Conservation (phyloP, 2,113 vertebrate genomes). For the Rattus rattus region DNA sequence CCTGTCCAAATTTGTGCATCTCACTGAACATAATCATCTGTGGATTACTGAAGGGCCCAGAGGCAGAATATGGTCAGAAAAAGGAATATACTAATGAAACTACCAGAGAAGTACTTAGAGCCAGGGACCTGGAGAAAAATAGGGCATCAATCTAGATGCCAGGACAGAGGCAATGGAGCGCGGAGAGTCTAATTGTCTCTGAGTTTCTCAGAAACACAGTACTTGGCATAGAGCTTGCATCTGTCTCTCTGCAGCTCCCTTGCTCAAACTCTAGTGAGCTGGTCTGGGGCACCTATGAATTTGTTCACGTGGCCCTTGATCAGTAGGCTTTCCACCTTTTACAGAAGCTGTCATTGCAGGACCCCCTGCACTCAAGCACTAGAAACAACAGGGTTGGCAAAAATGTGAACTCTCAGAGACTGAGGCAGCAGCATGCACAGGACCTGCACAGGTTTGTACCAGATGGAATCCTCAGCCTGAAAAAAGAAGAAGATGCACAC, state of each 20-base stretch:
- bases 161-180: not conserved
- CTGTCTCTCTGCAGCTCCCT: not conserved
- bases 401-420: fast-evolving
- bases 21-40: not conserved
- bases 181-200: not conserved
- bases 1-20: not conserved
- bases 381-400: not conserved
- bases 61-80: not conserved
- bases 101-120: not conserved
- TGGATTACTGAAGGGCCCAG: not conserved
- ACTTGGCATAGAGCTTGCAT: not conserved
- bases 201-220: not conserved
- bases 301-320: not conserved
- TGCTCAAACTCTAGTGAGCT: not conserved
- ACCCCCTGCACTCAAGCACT: not conserved
- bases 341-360: fast-evolving
- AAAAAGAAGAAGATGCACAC: not conserved
- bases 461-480: not conserved
- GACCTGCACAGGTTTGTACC: not conserved
- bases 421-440: not conserved
- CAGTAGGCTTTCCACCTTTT: too few relatives aligned
- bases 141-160: too few relatives aligned
- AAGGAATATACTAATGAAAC: not conserved
- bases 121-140: not conserved
- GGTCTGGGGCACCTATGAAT: not conserved